Percentiles rank a stretch among this genome's conserved stretches.
Conservation (phyloP, 2,888 invertebrate genomes). For the Eupithecia tripunctaria region DNA sequence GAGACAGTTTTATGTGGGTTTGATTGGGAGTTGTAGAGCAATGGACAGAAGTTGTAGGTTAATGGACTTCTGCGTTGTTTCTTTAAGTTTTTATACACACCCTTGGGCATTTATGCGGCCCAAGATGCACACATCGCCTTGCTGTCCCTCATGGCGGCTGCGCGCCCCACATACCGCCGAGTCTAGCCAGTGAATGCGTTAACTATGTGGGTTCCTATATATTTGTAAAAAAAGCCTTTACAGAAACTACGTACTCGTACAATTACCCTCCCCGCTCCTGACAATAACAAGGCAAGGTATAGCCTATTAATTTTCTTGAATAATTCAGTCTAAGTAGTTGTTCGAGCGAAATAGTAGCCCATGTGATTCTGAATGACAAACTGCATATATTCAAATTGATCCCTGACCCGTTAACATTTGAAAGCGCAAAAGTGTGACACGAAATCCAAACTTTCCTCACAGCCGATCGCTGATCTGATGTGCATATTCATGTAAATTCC, state of each 20-base stretch:
- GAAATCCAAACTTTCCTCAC: background rate
- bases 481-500: background rate
- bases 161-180: too few relatives aligned
- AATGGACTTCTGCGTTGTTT: background rate
- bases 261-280: too few relatives aligned
- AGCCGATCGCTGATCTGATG: background rate
- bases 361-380: background rate
- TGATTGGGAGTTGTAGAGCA: background rate
- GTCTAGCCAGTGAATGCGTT: too few relatives aligned
- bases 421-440: background rate
- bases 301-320: background rate
- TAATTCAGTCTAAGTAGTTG: background rate
- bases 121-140: too few relatives aligned
- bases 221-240: background rate
- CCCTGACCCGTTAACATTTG: background rate
- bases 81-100: background rate
- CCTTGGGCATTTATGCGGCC: too few relatives aligned
- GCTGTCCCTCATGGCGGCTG: too few relatives aligned
- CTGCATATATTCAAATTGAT: background rate
- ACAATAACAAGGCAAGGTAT: background rate
- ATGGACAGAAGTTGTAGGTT: background rate
- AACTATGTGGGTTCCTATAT: background rate
- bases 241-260: too few relatives aligned
- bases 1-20: background rate
- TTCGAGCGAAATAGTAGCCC: background rate